Evolutionary conservation across 2,797 vertebrate species (phyloP).

Genomic region (Myripristis jacobus): DNA sequence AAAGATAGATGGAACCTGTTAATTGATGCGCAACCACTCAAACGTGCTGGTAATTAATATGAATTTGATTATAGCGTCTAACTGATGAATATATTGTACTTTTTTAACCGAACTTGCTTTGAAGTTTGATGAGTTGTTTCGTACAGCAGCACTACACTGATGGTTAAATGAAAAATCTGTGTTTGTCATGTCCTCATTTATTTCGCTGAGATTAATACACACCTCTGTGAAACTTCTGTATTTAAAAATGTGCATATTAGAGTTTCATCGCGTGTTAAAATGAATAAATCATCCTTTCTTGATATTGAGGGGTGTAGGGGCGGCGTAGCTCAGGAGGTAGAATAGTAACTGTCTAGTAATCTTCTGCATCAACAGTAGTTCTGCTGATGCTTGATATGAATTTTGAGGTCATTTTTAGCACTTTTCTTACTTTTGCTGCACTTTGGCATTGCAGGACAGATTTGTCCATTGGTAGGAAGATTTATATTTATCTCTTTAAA

Average conservation of each 20-base stretch:
- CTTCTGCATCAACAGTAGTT: too few relatives aligned
- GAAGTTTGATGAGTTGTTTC: slow-evolving; percentile 19
- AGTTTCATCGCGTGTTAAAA: slow-evolving; percentile 8
- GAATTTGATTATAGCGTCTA: slow-evolving; percentile 76
- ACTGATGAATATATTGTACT: slow-evolving; percentile 25
- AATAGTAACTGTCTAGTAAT: too few relatives aligned
- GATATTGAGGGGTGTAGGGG: too few relatives aligned
- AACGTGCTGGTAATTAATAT: slow-evolving; percentile 74
- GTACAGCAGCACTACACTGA: slow-evolving; percentile 20
- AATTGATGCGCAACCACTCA: slow-evolving; percentile 76
- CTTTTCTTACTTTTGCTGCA: too few relatives aligned
- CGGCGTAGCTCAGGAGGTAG: too few relatives aligned
- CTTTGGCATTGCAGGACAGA: too few relatives aligned
- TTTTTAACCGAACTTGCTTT: slow-evolving; percentile 27
- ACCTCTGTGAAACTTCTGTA: too few relatives aligned
- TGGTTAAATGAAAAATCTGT: slow-evolving; percentile 6
- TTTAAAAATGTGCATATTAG: background rate
- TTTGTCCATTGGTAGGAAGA: slow-evolving; percentile 12
- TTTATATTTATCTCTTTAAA: too few relatives aligned
- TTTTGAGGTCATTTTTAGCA: too few relatives aligned
- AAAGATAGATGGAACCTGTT: slow-evolving; percentile 64
- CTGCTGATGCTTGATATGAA: too few relatives aligned
- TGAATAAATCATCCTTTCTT: slow-evolving; percentile 31
- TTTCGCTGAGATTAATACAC: too few relatives aligned
- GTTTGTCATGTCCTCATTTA: slow-evolving; percentile 8